Conservation (phyloP, 2,888 invertebrate genomes). For the Cinara cedri region DNA sequence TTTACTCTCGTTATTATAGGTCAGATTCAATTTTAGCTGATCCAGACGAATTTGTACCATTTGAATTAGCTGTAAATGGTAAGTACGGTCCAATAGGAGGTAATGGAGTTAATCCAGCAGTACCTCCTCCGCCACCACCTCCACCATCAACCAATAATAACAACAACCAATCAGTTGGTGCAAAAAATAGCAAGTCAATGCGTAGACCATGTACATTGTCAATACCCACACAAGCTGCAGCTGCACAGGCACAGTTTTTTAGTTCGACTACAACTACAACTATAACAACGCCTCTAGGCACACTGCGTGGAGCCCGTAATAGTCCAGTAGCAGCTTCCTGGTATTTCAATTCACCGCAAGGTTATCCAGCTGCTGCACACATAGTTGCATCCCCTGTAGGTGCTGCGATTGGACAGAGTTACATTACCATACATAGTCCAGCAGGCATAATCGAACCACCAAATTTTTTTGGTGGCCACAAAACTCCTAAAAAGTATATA, state of each 20-base stretch:
- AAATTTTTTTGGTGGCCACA: conserved; percentile 44
- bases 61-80: conserved; percentile 71
- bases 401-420: conserved; percentile 64
- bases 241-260: conserved; percentile 49
- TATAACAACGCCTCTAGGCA: conserved; percentile 44
- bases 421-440: conserved; percentile 63
- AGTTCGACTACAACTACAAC: conserved; percentile 50
- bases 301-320: conserved; percentile 21
- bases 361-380: conserved; percentile 62
- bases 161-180: conserved; percentile 12
- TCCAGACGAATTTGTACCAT: conserved; percentile 72
- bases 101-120: conserved; percentile 28
- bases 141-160: background rate
- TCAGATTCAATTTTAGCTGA: conserved; percentile 68
- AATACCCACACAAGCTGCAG: conserved; percentile 28
- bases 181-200: conserved; percentile 34
- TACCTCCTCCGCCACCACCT: background rate
- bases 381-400: conserved; percentile 59
- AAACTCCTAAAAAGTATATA: conserved; percentile 41
- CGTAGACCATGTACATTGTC: conserved; percentile 39
- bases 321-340: conserved; percentile 65
- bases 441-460: conserved; percentile 47
- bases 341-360: conserved; percentile 63
- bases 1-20: too few relatives aligned
- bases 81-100: conserved; percentile 74